phyloP scores from a whole-genome alignment of 2,888 invertebrate genomes.

The Pardosa pseudoannulata region DNA sequence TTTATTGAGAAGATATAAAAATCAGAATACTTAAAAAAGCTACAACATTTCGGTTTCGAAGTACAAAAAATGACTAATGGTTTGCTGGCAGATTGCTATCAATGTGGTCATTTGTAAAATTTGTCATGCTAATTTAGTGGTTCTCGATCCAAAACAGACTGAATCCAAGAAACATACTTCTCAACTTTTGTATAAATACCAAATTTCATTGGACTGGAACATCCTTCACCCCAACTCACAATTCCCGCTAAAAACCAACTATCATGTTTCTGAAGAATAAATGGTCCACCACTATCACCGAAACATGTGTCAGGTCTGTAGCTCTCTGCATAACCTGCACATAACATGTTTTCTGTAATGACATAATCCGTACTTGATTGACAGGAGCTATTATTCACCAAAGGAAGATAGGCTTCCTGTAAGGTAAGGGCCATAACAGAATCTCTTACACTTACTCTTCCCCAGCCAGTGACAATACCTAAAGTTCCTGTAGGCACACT shows the following conservation, averaged over 20 bases:
- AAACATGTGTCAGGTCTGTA: slow-evolving; percentile 74
- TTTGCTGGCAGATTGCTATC: no score
- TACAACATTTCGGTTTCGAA: no score
- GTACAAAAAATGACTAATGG: no score
- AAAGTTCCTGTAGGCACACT: slow-evolving; percentile 36
- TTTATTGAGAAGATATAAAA: no score
- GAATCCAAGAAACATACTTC: slow-evolving; percentile 74
- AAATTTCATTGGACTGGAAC: slow-evolving; percentile 74
- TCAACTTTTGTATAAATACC: slow-evolving; percentile 74
- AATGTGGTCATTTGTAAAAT: no score
- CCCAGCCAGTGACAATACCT: slow-evolving; percentile 74
- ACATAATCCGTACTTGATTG: slow-evolving; percentile 63
- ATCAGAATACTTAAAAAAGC: no score
- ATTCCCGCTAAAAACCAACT: slow-evolving; percentile 73
- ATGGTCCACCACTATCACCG: slow-evolving; percentile 74
- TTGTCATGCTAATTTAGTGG: no score
- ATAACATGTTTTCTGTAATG: slow-evolving; percentile 74
- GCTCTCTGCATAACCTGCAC: slow-evolving; percentile 74
- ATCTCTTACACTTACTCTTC: slow-evolving; percentile 71
- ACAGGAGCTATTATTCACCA: slow-evolving; percentile 71
- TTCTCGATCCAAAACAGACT: not conserved
- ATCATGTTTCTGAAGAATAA: slow-evolving; percentile 57
- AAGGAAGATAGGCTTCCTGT: slow-evolving; percentile 72
- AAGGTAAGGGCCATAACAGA: slow-evolving; percentile 68
- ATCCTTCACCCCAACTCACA: slow-evolving; percentile 75